phyloP scores from a whole-genome alignment of 1,140 invertebrate species.

The Drosophila carrolli region DNA sequence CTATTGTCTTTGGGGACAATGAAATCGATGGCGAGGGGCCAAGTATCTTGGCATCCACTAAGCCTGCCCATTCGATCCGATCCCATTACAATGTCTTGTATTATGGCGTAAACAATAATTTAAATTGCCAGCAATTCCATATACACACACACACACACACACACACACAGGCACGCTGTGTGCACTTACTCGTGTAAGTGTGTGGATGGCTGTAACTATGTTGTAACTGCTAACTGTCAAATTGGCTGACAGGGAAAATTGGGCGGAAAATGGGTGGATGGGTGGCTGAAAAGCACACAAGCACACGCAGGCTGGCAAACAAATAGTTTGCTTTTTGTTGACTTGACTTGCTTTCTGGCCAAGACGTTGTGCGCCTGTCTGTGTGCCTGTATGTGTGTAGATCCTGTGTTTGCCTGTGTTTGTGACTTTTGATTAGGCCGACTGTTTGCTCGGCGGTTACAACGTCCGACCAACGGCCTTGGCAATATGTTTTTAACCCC shows the following conservation, averaged over 20 bases:
- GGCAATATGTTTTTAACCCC: constrained; percentile 61
- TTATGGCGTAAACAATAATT: constrained; percentile 59
- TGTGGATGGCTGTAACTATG: constrained; percentile 60
- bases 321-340: constrained; percentile 79
- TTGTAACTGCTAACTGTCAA: constrained; percentile 78
- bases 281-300: constrained; percentile 10
- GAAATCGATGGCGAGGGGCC: neutral
- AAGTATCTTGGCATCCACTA: neutral
- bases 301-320: constrained; percentile 56
- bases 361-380: constrained; percentile 39
- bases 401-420: constrained; percentile 43
- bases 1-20: neutral
- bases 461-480: constrained; percentile 52
- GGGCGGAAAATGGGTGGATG: constrained; percentile 7
- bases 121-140: constrained; percentile 27
- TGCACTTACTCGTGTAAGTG: neutral
- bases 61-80: constrained; percentile 9
- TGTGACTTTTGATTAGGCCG: constrained; percentile 78
- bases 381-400: constrained; percentile 5
- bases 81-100: constrained; percentile 26
- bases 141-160: neutral
- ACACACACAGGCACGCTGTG: neutral
- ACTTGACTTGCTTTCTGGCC: constrained; percentile 69
- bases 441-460: constrained; percentile 74
- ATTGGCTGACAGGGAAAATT: constrained; percentile 69